Base-by-base conservation (phyloP, 2,888 invertebrate genomes). In the Belgica antarctica region DNA sequence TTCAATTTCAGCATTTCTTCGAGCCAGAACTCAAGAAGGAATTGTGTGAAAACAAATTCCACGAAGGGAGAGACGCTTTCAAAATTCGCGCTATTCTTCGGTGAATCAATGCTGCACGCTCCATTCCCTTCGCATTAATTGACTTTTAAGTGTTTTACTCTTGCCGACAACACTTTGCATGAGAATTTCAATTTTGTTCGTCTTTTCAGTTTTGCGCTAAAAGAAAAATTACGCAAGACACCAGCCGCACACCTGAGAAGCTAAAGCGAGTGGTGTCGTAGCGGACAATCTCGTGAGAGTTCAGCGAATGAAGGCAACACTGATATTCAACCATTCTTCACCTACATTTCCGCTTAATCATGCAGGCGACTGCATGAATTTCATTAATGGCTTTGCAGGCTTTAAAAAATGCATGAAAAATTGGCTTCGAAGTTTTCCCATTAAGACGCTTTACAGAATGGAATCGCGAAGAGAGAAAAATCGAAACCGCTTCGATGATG, bases 1-100 rank as follows among this genome's bases (percentile, higher is more conserved):
- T 62, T 62, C 62, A 31, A 62, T 62, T 62, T 62, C 34, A 62
- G 22, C 22, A 62, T 62, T 62, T n/a, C 62, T 15, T 22, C 31
- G 17, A 61, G 27, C 61, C 27, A n/a, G 27, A 61, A 61, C n/a
- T 25, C 31, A 27, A 12, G 34, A 61, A 31, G 12, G n/a, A 62
- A 62, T 10, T 5, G 52, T 52, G 22, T 41, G 41, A 52, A 17
- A 52, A 2, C 22, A 52, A n/a, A n/a, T n/a, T n/a, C n/a, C n/a
- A n/a, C 52, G 52, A 52, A 52, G 52, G 52, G 52, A 52, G n/a
- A 8, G 41, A 41, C 3, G 12, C 12, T 41, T 41, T 12, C 15
- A n/a, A 31, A 5, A 31, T 31, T 31, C 12, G 12, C 41, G 22
- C 52, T 8, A 22, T n/a, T 8, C 52, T 19, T 22, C 52, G 22